Evolutionary conservation across 2,797 vertebrate genomes (phyloP).

Genomic region (Heterohyrax brucei): DNA sequence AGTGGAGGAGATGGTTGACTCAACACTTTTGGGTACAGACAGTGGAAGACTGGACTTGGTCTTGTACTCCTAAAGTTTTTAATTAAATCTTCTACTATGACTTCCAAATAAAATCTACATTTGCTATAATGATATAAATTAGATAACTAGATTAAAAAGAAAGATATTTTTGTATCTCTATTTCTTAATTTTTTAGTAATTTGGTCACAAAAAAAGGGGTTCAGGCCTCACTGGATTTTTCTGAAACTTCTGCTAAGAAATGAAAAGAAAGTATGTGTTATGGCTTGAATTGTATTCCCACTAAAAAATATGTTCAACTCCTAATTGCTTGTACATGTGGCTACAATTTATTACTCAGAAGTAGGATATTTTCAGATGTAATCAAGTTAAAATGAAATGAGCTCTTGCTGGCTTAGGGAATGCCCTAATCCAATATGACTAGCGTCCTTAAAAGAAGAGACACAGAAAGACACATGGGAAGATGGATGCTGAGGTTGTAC

Average conservation of each 20-base stretch:
- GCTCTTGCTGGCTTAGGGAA: too few species aligned
- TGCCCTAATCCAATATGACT: too few species aligned
- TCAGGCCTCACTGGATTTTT: not conserved
- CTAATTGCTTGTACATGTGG: too few species aligned
- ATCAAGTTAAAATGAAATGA: too few species aligned
- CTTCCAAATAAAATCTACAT: conserved; percentile 17
- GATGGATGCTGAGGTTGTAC: too few species aligned
- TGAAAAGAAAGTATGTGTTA: not conserved
- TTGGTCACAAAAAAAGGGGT: not conserved
- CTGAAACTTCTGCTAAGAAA: not conserved
- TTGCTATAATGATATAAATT: not conserved
- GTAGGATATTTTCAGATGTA: too few species aligned
- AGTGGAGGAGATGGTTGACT: not conserved
- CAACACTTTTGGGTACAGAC: not conserved
- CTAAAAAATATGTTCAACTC: too few species aligned
- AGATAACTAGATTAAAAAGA: not conserved
- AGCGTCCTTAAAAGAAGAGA: too few species aligned
- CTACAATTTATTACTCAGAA: too few species aligned
- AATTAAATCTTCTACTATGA: not conserved
- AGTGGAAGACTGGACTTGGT: not conserved
- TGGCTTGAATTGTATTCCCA: too few species aligned
- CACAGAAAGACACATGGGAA: too few species aligned
- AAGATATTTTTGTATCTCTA: not conserved
- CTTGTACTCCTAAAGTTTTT: not conserved
- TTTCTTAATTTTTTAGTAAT: conserved; percentile 27